Base-by-base conservation (phyloP, 2,113 vertebrate species). In the Cheirogaleus medius region DNA sequence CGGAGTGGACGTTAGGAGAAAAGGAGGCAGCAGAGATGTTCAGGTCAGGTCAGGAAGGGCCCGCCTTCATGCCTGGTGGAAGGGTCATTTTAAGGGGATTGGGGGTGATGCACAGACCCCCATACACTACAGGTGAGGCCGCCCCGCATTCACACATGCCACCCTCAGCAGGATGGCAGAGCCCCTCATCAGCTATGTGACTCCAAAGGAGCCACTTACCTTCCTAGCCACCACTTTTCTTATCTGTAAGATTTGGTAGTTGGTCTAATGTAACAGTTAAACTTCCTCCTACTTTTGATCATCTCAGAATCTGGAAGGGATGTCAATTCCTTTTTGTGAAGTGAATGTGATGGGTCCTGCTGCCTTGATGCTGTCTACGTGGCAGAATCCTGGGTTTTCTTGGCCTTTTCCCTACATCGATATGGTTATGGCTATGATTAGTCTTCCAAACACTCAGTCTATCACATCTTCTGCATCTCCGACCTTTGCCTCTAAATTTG, bases 271-370 rank as follows among this genome's bases (percentile, higher is more conserved):
- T 69, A 56, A 37, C 20, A 34, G 66, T 85, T 44, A 71, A 25
- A 56, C 44, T 68, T 94, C 39, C 60, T 87, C 87, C 34, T 9
- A 25, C n/a, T 68, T 91, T 78, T 78, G 39, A 86, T 52, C 37
- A n/a, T 78, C 56, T 81, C 47, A 60, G 83, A 86, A 9, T 93
- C 34, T 93, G 56, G 23, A 3, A 34, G 18, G 44, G 37, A 18
- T 21, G 5, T 63, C 14, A 54, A 9, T n/a, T 85, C 37, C 12
- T 58, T 63, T 84, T 60, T 34, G 42, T 32, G 6, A 17, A 25
- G 11, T 3, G 27, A 56, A 58, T 49, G 32, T 5, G 4, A 20
- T 18, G 1, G 13, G 6, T 54, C 49, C 21, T 49, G 37, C 44
- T 84, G 29, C 20, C 23, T 60, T n/a, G 17, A 14, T 29, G 27